Evolutionary conservation across 1,140 invertebrate genomes (phyloP), one percentile per base, ranked within the genome.

Genomic region (Marisa cornuarietis): DNA sequence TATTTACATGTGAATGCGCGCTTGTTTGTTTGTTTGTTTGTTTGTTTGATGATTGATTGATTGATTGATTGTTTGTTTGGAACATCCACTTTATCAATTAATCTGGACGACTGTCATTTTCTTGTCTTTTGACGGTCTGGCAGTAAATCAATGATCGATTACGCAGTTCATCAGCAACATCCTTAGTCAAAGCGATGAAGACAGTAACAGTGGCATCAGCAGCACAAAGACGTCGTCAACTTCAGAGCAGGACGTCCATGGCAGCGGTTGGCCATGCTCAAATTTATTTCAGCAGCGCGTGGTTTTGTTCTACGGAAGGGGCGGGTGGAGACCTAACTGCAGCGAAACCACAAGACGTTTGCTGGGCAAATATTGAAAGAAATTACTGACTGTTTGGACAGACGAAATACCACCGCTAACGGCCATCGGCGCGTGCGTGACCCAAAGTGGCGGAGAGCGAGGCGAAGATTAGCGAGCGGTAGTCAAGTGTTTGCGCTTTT

Each of bases 301-400:
- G 11, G 4, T 58, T 58, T 18, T 58, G 16, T 18, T 14, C 54
- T 58, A 18, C 4, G 54, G 16, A 58, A 58, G 16, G 16, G 16
- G 31, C 31, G 31, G 31, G 31, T 42, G 31, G 31, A 42, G 31
- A 18, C 16, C 65, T 68, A n/a, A 68, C 65, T 0, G 9, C 65
- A 68, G 65, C 13, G 54, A 52, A 11, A 71, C 49, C 20, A 49
- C 58, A 72, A 58, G 71, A 73, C 54, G 58, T 63, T 71, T 52
- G 78, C 62, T 65, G 78, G 68, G 24, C 78, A 79, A 79, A 79
- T 79, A 79, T 79, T 79, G 78, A 58, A 79, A 79, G 69, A 79
- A 73, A 77, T 79, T 79, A 63, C 69, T 42, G 68, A 18, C 52
- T 72, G 68, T 79, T 79, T 79, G 69, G 68, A 63, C 22, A 52